Conservation (phyloP, 37 sponge, comb jelly and placozoan genomes). For the Eunapius fragilis region DNA sequence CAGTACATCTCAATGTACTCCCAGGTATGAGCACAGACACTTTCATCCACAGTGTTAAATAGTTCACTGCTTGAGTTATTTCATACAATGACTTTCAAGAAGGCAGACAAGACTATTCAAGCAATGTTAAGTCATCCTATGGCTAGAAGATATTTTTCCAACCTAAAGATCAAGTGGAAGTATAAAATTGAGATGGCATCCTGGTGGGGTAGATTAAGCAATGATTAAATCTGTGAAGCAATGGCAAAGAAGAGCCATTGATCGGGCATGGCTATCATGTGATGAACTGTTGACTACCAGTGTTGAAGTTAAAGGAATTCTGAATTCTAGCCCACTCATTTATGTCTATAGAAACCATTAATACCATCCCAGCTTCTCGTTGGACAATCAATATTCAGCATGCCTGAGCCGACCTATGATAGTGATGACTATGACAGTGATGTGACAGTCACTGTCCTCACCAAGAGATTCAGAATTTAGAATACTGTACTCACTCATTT, state of each 20-base stretch:
- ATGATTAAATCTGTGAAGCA: conserved; percentile 18
- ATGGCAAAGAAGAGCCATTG: conserved; percentile 16
- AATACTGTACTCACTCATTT: conserved; percentile 1
- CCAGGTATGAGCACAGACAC: background rate
- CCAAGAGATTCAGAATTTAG: background rate
- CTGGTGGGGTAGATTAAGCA: background rate
- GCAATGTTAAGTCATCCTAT: background rate
- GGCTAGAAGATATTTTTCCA: background rate
- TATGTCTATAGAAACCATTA: background rate
- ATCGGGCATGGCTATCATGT: background rate
- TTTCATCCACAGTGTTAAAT: conserved; percentile 12
- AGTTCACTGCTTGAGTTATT: conserved; percentile 31
- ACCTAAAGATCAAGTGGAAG: background rate
- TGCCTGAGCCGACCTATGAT: background rate
- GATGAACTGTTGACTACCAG: conserved; percentile 14
- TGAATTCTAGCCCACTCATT: conserved; percentile 19
- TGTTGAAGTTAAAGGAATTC: conserved; percentile 25
- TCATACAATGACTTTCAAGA: conserved; percentile 36
- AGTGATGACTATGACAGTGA: background rate
- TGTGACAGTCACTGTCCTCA: background rate
- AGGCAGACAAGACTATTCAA: background rate
- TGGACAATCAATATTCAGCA: background rate
- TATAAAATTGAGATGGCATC: background rate
- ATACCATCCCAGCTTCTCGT: conserved; percentile 24
- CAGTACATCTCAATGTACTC: conserved; percentile 24